phyloP scores from a whole-genome alignment of 2,113 vertebrate species.

The Brevimyrus niger region DNA sequence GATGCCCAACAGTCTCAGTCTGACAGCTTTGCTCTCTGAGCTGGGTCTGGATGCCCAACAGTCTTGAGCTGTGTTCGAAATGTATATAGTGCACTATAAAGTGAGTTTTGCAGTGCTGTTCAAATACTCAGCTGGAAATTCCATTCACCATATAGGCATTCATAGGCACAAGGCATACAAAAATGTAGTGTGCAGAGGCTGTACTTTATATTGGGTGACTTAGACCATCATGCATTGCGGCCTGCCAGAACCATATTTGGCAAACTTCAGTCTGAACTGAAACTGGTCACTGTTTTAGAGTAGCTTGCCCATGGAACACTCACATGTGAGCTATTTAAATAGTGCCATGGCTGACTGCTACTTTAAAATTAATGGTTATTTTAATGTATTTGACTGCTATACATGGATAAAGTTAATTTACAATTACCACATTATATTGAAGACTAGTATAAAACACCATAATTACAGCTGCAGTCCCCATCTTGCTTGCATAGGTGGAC shows the following conservation, averaged over 20 bases:
- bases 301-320: not conserved
- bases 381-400: too few relatives aligned
- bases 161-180: not conserved
- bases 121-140: not conserved
- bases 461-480: too few relatives aligned
- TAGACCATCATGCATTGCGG: not conserved
- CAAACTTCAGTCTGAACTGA: not conserved
- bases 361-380: too few relatives aligned
- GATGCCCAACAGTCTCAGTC: not conserved
- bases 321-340: not conserved
- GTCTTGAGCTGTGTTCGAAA: not conserved
- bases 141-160: not conserved
- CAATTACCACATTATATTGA: too few relatives aligned
- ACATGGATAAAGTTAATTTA: too few relatives aligned
- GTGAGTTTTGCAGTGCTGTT: not conserved
- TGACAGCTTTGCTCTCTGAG: not conserved
- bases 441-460: too few relatives aligned
- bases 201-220: not conserved
- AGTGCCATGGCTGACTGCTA: not conserved
- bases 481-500: too few relatives aligned
- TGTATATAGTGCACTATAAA: not conserved
- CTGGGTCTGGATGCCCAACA: not conserved
- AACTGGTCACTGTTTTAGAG: not conserved
- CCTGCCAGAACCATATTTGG: not conserved
- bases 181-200: not conserved